A percentile compares a stretch with the other conserved stretches of the same genome.
Conservation (phyloP, 2,797 vertebrate species). For the Notolabrus celidotus region DNA sequence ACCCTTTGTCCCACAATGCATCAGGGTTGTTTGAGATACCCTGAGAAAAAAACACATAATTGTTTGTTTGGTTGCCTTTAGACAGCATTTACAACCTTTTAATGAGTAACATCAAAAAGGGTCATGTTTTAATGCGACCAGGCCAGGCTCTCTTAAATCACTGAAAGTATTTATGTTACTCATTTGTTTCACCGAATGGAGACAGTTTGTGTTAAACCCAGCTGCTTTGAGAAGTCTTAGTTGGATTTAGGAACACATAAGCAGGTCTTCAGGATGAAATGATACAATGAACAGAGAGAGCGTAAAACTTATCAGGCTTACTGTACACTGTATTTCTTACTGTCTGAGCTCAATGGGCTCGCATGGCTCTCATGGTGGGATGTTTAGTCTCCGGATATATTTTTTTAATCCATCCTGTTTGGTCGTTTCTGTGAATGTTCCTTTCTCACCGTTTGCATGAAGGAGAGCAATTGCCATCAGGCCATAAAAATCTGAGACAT, state of each 20-base stretch:
- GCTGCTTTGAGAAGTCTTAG: slow-evolving; percentile 13
- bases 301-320: background rate
- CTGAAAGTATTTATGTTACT: too few relatives aligned
- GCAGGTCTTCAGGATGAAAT: background rate
- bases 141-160: slow-evolving; percentile 2
- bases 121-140: slow-evolving; percentile 7
- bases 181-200: background rate
- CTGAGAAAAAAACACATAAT: slow-evolving; percentile 23
- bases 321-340: slow-evolving; percentile 13
- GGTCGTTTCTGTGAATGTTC: slow-evolving; percentile 24
- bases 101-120: slow-evolving; percentile 29
- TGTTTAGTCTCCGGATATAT: slow-evolving; percentile 59
- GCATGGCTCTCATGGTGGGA: slow-evolving; percentile 56
- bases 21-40: slow-evolving; percentile 1
- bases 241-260: too few relatives aligned
- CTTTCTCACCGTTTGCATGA: slow-evolving; percentile 34
- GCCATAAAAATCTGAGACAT: slow-evolving; percentile 54
- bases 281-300: background rate
- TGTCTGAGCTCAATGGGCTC: slow-evolving; percentile 39
- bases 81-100: slow-evolving; percentile 32
- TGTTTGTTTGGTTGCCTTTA: slow-evolving; percentile 33
- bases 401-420: slow-evolving; percentile 58
- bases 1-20: background rate
- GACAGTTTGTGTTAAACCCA: slow-evolving; percentile 16
- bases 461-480: slow-evolving; percentile 48